Evolutionary conservation across 1,140 invertebrate species (phyloP), one percentile per base, ranked within the genome.

Genomic region (Manduca sexta): DNA sequence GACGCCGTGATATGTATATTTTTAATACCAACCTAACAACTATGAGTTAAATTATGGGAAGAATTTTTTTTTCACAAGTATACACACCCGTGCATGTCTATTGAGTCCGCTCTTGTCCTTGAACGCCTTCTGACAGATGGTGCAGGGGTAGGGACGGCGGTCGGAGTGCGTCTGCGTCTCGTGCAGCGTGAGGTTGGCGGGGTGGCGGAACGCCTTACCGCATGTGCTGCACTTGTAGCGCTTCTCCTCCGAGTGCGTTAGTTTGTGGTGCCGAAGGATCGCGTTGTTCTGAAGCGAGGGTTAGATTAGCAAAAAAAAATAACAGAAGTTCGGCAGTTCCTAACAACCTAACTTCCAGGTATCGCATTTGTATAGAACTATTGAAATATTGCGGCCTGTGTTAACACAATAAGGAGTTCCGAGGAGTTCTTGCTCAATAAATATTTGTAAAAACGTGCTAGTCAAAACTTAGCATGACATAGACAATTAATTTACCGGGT

Each of bases 191-290:
- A 88, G 60, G 56, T 88, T 88, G 51, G 75, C 78, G 5, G 80
- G 69, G 65, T 88, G 88, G 61, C 72, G 76, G 72, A 89, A 89
- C 31, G 83, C 82, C 64, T 88, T 88, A 3, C 72, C 78, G 61
- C 88, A 89, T 33, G 72, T 64, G 0, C 52, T 45, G 57, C 89
- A 90, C 52, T 78, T 79, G 65, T 79, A 90, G 6, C 82, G 74
- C 26, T 86, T 80, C 66, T 89, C 88, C 6, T 83, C 84, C 2
- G 86, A 88, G 58, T 90, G 89, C 2, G 87, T 89, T 13, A 88
- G 69, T 61, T 88, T 88, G 72, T 89, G 89, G 68, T 84, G 80
- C 15, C 66, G 58, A 3, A 81, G 66, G 64, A 80, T 80, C 8
- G 80, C 75, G 57, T 78, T 80, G 38, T 71, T 69, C 80, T 84